Conservation (phyloP, 2,888 invertebrate genomes). For the Eueremaeus valkanovi region DNA sequence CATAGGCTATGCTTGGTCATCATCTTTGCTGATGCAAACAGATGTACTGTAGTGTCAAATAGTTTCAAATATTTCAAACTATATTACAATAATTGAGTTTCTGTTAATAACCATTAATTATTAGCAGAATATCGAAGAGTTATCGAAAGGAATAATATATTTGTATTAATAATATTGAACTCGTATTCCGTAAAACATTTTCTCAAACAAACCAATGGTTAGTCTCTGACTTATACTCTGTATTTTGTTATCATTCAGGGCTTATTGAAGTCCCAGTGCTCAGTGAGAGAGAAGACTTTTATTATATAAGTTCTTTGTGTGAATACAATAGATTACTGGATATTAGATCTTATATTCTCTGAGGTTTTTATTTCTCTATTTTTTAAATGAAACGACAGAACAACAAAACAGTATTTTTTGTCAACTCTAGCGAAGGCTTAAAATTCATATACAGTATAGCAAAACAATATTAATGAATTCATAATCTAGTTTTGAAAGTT, state of each 20-base stretch:
- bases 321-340: constrained; percentile 17
- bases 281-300: constrained; percentile 6
- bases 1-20: too few species aligned
- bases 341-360: constrained; percentile 19
- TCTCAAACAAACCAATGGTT: not conserved
- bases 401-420: not conserved
- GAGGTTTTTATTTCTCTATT: not conserved
- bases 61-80: too few species aligned
- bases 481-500: too few species aligned
- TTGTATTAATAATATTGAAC: not conserved
- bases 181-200: not conserved
- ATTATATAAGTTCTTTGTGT: constrained; percentile 9
- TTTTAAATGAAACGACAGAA: not conserved
- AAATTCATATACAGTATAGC: too few species aligned
- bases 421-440: not conserved
- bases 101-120: too few species aligned
- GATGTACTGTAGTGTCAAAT: too few species aligned
- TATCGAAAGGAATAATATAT: not conserved
- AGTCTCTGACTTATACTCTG: constrained; percentile 13
- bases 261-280: constrained; percentile 14
- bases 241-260: constrained; percentile 4
- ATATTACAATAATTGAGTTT: too few species aligned
- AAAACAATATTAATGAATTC: too few species aligned
- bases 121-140: not conserved
- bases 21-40: too few species aligned